phyloP scores from a whole-genome alignment of 2,888 invertebrate genomes.

The Chrysolina americana region DNA sequence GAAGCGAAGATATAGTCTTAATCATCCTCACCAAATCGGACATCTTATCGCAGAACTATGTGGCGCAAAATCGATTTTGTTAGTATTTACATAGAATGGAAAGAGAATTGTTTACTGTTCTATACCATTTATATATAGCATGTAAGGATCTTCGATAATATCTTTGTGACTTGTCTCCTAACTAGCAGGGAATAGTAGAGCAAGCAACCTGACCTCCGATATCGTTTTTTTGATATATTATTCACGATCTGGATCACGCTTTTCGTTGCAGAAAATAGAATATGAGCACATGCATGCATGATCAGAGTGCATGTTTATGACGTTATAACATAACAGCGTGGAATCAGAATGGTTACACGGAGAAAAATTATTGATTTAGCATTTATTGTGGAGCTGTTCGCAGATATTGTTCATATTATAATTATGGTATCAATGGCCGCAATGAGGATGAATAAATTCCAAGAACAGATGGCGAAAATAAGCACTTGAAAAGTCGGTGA shows the following conservation, averaged over 20 bases:
- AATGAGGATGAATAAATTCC: too few species aligned
- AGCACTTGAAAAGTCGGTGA: too few species aligned
- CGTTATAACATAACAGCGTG: constrained; percentile 1
- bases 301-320: constrained; percentile 19
- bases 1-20: constrained; percentile 23
- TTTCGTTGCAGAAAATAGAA: constrained; percentile 43
- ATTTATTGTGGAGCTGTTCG: neutral
- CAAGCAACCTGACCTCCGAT: constrained; percentile 41
- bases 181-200: constrained; percentile 41
- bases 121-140: constrained; percentile 51
- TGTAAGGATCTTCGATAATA: constrained; percentile 48
- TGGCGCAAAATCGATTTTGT: constrained; percentile 48
- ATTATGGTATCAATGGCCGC: neutral
- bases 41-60: constrained; percentile 17
- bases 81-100: constrained; percentile 50
- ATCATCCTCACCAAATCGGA: constrained; percentile 27
- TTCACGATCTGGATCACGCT: constrained; percentile 44
- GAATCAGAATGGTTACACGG: constrained; percentile 3
- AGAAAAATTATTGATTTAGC: neutral
- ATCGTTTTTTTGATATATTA: constrained; percentile 37
- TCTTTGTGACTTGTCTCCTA: constrained; percentile 38
- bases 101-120: constrained; percentile 45
- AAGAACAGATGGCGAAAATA: too few species aligned
- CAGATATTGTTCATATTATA: neutral
- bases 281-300: constrained; percentile 30